Evolutionary conservation across 2,113 vertebrate genomes (phyloP), one percentile per base, ranked within the genome.

Genomic region (Orthonyx spaldingii): DNA sequence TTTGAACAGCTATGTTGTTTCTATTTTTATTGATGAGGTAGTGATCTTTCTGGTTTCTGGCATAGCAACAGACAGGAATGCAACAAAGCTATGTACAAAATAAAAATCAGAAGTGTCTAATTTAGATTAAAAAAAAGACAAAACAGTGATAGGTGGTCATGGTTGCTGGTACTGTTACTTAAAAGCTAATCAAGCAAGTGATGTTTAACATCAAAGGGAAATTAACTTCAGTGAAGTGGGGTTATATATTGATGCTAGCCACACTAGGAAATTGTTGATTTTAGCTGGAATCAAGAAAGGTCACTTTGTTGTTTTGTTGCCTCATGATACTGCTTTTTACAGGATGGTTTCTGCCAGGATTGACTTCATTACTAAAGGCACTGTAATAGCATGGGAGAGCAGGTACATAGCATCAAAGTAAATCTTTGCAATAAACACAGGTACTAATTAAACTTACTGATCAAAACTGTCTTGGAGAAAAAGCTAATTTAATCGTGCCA

Each of bases 381-480:
- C 53, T 84, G 46, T 66, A 77, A 89, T 70, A 78, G 33, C 35
- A 83, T 3, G 7, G 35, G 32, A 70, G 19, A 64, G 8, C 68
- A 86, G 80, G 65, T 42, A 88, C 47, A 55, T 13, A 91, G 10
- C 28, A 90, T 78, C 49, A 95, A 90, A 89, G 65, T 60, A 81
- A 78, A 94, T n/a, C 41, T 57, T 66, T 70, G 42, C 57, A 72
- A 72, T 53, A 89, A 95, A 55, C 46, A 52, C 24, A 71, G n/a
- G 32, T 79, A 88, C 44, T 96, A 95, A 93, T 95, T 94, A 74
- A 93, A 75, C 52, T 30, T 89, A 41, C 64, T 82, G 33, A 57
- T 83, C 71, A 87, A 68, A 83, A 19, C 49, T 77, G 71, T 89
- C 89, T 84, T 30, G 22, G 68, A 89, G 30, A 23, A 88, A 85